These are phyloP conservation scores for Cherax destructor DNA, from an alignment of 1,140 invertebrate species.

Conservation along the genomic window DNA sequence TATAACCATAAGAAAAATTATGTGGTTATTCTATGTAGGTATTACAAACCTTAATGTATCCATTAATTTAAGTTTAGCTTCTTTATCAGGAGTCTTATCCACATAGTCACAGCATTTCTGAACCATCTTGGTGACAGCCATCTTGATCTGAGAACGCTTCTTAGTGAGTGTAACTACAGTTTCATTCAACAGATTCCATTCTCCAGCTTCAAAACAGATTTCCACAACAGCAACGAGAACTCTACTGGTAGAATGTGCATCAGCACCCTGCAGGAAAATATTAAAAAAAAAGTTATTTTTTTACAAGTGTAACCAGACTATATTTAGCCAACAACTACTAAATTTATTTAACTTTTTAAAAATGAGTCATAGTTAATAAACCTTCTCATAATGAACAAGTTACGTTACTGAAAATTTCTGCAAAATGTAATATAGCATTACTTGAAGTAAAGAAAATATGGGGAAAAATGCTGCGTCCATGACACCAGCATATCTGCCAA, in stretches of 20 bases:
- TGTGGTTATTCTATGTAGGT: not conserved
- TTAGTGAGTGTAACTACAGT: constrained; percentile 94
- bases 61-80: constrained; percentile 94
- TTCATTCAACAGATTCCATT: constrained; percentile 96
- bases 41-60: constrained; percentile 89
- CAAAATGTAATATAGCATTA: no score
- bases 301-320: not conserved
- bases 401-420: no score
- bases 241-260: constrained; percentile 95
- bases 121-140: constrained; percentile 99
- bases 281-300: not conserved
- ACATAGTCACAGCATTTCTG: constrained; percentile 94
- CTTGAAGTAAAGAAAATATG: no score
- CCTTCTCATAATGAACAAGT: no score
- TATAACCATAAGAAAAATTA: no score
- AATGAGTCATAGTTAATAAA: no score
- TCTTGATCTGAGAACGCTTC: constrained; percentile 96
- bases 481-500: no score
- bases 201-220: constrained; percentile 94
- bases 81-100: constrained; percentile 93
- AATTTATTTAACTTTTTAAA: no score
- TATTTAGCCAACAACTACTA: no score
- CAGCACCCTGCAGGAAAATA: constrained; percentile 83
- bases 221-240: constrained; percentile 96
- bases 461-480: no score